A percentile compares a stretch with the other conserved stretches of the same genome.
phyloP scores from a whole-genome alignment of 2,113 vertebrate genomes.

The Calonectris borealis region DNA sequence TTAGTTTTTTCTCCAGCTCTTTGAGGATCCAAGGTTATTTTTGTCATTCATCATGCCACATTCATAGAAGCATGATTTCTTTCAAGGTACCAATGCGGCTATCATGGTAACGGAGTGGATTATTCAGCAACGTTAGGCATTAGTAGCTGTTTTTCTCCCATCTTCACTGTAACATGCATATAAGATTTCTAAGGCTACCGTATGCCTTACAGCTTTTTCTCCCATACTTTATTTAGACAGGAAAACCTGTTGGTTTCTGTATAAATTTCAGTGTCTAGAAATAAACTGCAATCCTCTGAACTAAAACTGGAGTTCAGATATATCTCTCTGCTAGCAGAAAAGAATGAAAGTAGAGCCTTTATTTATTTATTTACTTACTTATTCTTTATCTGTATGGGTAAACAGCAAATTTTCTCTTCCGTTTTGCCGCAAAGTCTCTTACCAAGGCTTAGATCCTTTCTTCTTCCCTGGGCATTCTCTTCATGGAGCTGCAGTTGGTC shows the following conservation, averaged over 20 bases:
- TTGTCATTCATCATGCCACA: constrained; percentile 25
- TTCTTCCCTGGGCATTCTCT: background rate
- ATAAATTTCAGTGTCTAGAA: constrained; percentile 34
- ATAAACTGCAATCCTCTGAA: constrained; percentile 31
- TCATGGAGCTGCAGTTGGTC: background rate
- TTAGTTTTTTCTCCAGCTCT: constrained; percentile 25
- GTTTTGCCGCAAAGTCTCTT: background rate
- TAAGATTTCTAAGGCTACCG: constrained; percentile 16
- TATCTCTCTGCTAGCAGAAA: background rate
- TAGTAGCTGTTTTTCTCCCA: background rate
- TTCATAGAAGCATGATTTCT: background rate
- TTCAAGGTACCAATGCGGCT: constrained; percentile 11
- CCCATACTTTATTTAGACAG: constrained; percentile 38
- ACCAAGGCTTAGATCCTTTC: background rate
- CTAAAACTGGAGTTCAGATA: background rate
- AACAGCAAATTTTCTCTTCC: background rate
- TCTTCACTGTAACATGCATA: background rate
- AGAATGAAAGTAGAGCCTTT: background rate
- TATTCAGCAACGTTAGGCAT: background rate
- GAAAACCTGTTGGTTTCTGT: constrained; percentile 35
- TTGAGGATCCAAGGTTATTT: constrained; percentile 34
- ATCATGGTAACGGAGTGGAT: constrained; percentile 18
- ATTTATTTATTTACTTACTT: background rate
- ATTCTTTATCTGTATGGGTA: background rate
- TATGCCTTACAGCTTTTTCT: constrained; percentile 20